Base-by-base conservation (phyloP, 2,113 vertebrate species). In the Corythornis vintsioides region DNA sequence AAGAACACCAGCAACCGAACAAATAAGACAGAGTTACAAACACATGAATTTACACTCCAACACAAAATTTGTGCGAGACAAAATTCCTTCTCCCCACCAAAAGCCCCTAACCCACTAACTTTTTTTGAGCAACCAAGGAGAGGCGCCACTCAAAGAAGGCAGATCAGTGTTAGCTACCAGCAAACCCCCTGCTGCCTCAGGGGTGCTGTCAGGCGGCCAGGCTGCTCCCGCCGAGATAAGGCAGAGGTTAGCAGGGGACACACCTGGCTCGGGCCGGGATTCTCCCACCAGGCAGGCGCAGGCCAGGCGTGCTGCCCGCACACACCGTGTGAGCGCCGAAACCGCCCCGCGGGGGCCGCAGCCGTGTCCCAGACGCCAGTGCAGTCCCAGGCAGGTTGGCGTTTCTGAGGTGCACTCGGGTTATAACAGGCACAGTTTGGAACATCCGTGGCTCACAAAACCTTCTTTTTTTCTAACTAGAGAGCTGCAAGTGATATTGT, bases 281-380 rank as follows among this genome's bases (percentile, higher is more conserved):
- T 95, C 91, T 93, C 94, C 92, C 89, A 52, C 86, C 89, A 35
- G 3, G 20, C 59, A 53, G 19, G 76, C 11, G 9, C 71, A 85
- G 82, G 70, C 52, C 5, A 2, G 13, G 2, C 2, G 38, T 22
- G 67, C 57, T 59, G 63, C 73, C 50, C 5, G 6, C 2, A 2
- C 8, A 4, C 40, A 6, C 6, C 1, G 0, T 14, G 29, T 15
- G 33, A 55, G 86, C 81, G 24, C 81, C 19, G 59, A 48, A n/a
- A 76, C 38, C 38, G 38, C 38, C 38, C 38, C 38, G 38, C 38
- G 38, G 38, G 38, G 38, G 38, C 38, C 11, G 38, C 10, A 38
- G 38, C 38, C 38, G 38, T 1, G 11, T 6, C 45, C 56, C 7
- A 63, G 82, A 61, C 5, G 21, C 31, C 74, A 65, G 25, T 69